Conservation (phyloP, 2,888 invertebrate species). For the Xylota sylvarum region DNA sequence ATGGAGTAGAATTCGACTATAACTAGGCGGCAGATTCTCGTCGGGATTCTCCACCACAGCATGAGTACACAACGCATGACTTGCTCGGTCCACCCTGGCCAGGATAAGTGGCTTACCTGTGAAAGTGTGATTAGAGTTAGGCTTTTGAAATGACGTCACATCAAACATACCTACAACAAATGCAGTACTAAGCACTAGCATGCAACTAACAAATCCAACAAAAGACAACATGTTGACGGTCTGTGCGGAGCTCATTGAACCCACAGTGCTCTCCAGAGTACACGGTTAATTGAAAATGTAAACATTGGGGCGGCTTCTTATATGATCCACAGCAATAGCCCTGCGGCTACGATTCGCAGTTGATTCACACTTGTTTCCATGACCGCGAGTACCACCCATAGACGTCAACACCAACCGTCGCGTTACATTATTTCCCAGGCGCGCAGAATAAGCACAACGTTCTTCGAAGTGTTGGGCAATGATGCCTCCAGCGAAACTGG, state of each 20-base stretch:
- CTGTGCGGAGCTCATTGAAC: constrained; percentile 65
- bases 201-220: constrained; percentile 31
- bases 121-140: not conserved
- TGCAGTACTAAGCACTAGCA: constrained; percentile 24
- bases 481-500: constrained; percentile 52
- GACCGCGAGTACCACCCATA: constrained; percentile 20
- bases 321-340: constrained; percentile 50
- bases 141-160: not conserved
- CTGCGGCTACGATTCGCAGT: constrained; percentile 43
- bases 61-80: not conserved
- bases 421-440: constrained; percentile 44
- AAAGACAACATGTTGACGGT: constrained; percentile 29
- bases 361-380: constrained; percentile 29
- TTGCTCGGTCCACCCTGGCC: not conserved
- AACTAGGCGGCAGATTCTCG: not conserved
- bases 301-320: constrained; percentile 61
- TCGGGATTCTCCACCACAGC: not conserved
- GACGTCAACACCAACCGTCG: constrained; percentile 49
- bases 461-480: constrained; percentile 63
- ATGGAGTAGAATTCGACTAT: not conserved
- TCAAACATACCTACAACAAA: constrained; percentile 34
- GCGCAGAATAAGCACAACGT: constrained; percentile 62
- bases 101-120: constrained; percentile 13
- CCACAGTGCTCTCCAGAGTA: constrained; percentile 47
- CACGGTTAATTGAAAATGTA: constrained; percentile 67